Conservation (phyloP, 2,113 vertebrate genomes). For the Crotalus helleri region DNA sequence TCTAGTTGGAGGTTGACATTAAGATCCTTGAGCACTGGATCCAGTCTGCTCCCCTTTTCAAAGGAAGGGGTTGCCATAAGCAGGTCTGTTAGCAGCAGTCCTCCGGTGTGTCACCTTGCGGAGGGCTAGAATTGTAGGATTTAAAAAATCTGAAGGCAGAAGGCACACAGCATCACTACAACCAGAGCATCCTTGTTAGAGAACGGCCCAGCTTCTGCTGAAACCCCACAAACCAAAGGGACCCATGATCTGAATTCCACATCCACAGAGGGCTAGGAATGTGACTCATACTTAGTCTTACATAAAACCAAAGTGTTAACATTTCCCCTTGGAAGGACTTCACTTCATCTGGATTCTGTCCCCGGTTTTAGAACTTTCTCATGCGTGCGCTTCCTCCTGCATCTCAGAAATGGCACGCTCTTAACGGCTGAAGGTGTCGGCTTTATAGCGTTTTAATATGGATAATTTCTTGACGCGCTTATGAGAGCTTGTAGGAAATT, state of each 20-base stretch:
- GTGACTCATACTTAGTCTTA: background rate
- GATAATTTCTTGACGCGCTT: constrained; percentile 22
- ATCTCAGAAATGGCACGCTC: background rate
- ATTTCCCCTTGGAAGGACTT: background rate
- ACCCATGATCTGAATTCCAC: background rate
- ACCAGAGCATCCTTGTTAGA: background rate
- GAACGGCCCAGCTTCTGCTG: background rate
- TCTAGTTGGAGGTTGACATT: too few species aligned
- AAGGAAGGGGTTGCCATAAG: background rate
- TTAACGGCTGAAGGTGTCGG: background rate
- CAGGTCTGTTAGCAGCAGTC: background rate
- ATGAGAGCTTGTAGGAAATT: constrained; percentile 9
- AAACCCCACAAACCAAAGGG: background rate
- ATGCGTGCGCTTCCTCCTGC: background rate
- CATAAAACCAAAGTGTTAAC: background rate
- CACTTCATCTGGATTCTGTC: background rate
- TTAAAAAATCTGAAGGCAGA: background rate
- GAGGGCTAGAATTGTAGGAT: background rate
- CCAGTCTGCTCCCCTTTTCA: background rate
- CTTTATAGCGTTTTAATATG: background rate
- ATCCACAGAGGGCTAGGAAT: background rate
- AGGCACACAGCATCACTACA: background rate
- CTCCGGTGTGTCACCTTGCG: background rate
- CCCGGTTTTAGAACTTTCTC: background rate
- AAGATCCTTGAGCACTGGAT: background rate